Evolutionary conservation across 2,113 vertebrate genomes (phyloP), one percentile per base, ranked within the genome.

Genomic region (Hoplias malabaricus): DNA sequence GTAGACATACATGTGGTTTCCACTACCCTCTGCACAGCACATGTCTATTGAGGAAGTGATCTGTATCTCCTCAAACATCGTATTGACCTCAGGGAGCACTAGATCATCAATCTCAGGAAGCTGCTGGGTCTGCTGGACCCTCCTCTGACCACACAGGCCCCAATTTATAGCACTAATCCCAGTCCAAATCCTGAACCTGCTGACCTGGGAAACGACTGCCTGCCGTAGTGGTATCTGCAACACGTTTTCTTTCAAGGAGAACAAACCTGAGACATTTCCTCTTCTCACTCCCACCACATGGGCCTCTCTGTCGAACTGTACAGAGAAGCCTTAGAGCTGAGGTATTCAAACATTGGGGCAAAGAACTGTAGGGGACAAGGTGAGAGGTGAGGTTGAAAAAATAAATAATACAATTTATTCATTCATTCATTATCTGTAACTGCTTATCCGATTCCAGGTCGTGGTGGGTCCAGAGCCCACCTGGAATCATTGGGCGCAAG

Each of bases 81-180:
- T 48, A 19, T 19, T 48, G 43, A 48, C 43, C 43, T 48, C 43
- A n/a, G 43, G 43, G 43, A 19, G 14, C 4, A 48, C 43, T 11
- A 48, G n/a, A 23, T 23, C 59, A 63, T 74, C 72, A 63, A 63
- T 63, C 59, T 16, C 16, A 36, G 19, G n/a, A 13, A 73, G 21
- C 42, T 33, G 59, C 50, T 66, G 11, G 43, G 11, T 48, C 43
- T 48, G 43, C 43, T 48, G 16, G 16, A 48, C 43, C 43, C 43
- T 40, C 16, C 73, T 38, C 29, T 75, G 21, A 34, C 23, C 61
- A 54, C 42, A 50, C 13, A 36, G 50, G 16, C 43, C 31, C 43
- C 43, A 12, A 23, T 68, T 59, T 46, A 59, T 57, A 34, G 65
- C 63, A 43, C 16, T 21, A 57, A 33, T 4, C 10, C 36, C 38